phyloP scores from a whole-genome alignment of 2,888 invertebrate species.

The Conchocele bisecta region DNA sequence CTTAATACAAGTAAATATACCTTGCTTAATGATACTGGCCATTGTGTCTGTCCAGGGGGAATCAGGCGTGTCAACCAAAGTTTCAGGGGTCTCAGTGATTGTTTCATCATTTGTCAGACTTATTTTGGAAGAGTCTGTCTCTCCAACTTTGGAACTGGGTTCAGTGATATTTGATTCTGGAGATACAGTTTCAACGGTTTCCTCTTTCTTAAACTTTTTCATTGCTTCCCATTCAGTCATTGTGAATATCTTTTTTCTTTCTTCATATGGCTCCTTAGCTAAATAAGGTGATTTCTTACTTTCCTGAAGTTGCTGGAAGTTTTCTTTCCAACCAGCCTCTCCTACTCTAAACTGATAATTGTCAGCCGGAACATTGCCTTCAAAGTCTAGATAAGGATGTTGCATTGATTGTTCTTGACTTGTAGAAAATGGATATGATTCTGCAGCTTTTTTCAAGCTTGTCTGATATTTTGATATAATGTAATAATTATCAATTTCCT shows the following conservation, averaged over 20 bases:
- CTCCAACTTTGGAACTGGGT: no score
- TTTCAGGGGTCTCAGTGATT: no score
- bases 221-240: conserved; percentile 80
- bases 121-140: no score
- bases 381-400: conserved; percentile 70
- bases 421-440: conserved; percentile 38
- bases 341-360: conserved; percentile 53
- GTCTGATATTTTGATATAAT: conserved; percentile 59
- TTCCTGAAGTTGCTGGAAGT: conserved; percentile 35
- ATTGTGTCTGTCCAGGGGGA: no score
- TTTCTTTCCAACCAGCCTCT: conserved; percentile 50
- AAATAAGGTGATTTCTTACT: conserved; percentile 54
- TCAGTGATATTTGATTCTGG: no score
- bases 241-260: conserved; percentile 76
- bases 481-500: conserved; percentile 53
- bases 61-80: no score
- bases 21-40: no score
- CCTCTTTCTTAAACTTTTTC: conserved; percentile 71
- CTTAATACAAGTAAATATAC: no score
- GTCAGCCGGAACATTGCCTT: conserved; percentile 67
- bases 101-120: no score
- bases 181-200: no score
- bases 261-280: conserved; percentile 73
- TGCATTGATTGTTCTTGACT: conserved; percentile 45
- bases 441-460: conserved; percentile 53